Percentiles rank a stretch among this genome's conserved stretches.
Conservation (phyloP, 2,113 vertebrate species). For the Bos indicus region DNA sequence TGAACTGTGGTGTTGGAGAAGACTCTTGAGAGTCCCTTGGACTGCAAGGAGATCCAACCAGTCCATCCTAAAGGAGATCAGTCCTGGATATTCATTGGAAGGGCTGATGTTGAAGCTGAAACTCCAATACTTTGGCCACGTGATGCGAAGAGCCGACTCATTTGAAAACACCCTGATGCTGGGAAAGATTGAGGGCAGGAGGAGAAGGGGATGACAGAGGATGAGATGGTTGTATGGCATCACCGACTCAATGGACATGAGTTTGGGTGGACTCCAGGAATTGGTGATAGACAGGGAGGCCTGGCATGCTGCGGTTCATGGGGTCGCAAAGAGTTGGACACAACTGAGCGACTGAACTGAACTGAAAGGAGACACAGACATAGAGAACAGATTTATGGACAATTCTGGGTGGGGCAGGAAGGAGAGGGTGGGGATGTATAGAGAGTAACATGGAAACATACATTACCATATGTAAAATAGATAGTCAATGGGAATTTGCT, state of each 20-base stretch:
- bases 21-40: neutral
- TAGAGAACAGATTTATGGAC: neutral
- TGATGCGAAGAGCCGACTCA: neutral
- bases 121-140: neutral
- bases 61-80: neutral
- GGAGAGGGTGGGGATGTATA: neutral
- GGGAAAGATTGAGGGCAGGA: neutral
- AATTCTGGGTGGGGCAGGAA: neutral
- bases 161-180: neutral
- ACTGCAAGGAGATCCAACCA: neutral
- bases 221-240: neutral
- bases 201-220: neutral
- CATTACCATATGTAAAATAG: neutral
- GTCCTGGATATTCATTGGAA: neutral
- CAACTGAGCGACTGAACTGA: neutral
- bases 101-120: neutral
- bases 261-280: neutral
- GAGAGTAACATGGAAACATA: neutral
- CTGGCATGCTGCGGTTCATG: neutral
- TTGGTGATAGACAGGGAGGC: neutral
- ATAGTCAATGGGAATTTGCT: neutral
- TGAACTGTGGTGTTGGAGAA: neutral
- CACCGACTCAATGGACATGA: neutral
- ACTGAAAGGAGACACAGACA: neutral
- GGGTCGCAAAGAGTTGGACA: neutral